Conservation (phyloP, 2,113 vertebrate species). For the Fregata magnificens region DNA sequence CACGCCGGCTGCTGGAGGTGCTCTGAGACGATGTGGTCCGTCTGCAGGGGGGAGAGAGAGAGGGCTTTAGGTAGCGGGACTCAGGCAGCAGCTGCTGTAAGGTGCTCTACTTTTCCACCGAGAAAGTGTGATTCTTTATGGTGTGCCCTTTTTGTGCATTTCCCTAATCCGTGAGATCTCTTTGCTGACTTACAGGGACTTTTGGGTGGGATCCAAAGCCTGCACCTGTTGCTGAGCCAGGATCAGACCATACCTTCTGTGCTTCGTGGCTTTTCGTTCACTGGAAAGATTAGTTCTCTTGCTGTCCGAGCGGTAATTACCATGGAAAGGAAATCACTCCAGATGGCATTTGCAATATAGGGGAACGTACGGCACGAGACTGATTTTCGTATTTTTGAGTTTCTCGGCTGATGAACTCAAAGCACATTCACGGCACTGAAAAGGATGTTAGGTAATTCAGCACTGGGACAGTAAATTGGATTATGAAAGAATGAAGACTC, state of each 20-base stretch:
- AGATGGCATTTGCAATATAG: not conserved
- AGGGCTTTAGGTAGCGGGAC: not conserved
- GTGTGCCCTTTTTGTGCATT: not conserved
- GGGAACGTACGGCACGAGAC: not conserved
- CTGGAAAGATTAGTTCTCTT: not conserved
- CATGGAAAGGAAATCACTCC: not conserved
- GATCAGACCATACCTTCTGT: not conserved
- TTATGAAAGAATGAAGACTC: not conserved
- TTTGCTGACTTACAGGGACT: not conserved
- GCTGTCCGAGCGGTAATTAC: not conserved
- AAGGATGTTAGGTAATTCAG: not conserved
- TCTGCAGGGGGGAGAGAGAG: slow-evolving; percentile 60
- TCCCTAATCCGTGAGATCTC: not conserved
- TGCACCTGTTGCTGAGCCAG: not conserved
- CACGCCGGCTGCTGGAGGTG: slow-evolving; percentile 69
- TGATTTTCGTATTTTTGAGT: not conserved
- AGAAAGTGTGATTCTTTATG: not conserved
- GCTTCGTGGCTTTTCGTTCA: not conserved
- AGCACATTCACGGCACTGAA: not conserved
- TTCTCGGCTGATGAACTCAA: not conserved
- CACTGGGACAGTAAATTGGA: not conserved
- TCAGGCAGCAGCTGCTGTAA: not conserved
- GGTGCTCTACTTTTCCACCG: fast-evolving
- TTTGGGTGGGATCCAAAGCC: not conserved
- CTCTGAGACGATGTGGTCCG: slow-evolving; percentile 81